Evolutionary conservation across 1,140 invertebrate species (phyloP).

Genomic region (Meloidogyne exigua): DNA sequence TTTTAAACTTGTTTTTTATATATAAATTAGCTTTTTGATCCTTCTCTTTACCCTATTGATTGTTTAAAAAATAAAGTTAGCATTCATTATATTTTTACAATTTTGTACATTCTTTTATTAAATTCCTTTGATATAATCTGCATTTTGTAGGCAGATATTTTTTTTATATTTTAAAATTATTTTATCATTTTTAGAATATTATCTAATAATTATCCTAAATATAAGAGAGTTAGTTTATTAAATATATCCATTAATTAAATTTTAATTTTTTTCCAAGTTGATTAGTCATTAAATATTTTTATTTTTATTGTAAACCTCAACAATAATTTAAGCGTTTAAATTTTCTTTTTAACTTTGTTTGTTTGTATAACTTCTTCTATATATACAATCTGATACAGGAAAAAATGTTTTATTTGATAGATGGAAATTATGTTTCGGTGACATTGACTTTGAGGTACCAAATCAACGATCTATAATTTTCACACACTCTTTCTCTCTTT

Average conservation of each 20-base stretch:
- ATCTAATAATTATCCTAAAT: no score
- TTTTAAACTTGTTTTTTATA: no score
- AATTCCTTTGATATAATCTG: neutral
- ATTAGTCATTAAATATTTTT: neutral
- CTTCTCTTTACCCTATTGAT: neutral
- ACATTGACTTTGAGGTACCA: neutral
- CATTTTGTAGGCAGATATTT: neutral
- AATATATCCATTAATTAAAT: no score
- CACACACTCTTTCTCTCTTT: neutral
- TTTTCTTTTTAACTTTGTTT: neutral
- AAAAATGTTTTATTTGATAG: neutral
- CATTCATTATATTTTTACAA: neutral
- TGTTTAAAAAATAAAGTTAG: neutral
- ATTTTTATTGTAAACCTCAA: slow-evolving; percentile 7
- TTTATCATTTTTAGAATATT: neutral
- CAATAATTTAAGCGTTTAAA: no score
- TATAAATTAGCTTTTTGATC: neutral
- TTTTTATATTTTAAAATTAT: neutral
- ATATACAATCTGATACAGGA: neutral
- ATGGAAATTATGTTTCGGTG: neutral
- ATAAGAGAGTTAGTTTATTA: no score
- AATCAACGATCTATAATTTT: neutral
- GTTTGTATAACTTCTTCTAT: neutral
- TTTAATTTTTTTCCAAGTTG: slow-evolving; percentile 11
- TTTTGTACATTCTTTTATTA: neutral